Conservation (phyloP, 1,140 invertebrate genomes). For the Stegodyphus dumicola region DNA sequence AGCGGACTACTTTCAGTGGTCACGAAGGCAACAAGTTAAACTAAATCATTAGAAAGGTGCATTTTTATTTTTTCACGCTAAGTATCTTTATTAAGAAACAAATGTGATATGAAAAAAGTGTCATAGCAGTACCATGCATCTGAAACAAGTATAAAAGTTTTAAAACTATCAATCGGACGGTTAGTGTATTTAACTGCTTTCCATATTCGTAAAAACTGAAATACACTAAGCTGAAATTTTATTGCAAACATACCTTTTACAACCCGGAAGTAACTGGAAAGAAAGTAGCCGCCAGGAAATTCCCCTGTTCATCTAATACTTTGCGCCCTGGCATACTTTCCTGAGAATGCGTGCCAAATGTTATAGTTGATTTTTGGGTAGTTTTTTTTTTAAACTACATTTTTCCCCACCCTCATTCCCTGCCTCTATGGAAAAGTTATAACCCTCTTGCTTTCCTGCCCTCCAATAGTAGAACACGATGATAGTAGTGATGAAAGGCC, state of each 20-base stretch:
- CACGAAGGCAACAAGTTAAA: neutral
- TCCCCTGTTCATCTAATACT: neutral
- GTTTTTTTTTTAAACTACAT: neutral
- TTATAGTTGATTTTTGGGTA: neutral
- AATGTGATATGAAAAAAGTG: too few relatives aligned
- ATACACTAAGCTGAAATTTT: too few relatives aligned
- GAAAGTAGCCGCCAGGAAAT: neutral
- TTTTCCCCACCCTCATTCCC: neutral
- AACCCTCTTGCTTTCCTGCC: constrained; percentile 23
- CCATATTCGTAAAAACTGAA: too few relatives aligned
- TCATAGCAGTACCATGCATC: too few relatives aligned
- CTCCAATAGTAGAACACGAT: constrained; percentile 18
- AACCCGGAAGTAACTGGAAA: neutral
- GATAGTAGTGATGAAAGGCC: constrained; percentile 5
- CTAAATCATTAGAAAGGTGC: too few relatives aligned
- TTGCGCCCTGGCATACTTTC: constrained; percentile 4
- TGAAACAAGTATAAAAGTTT: too few relatives aligned
- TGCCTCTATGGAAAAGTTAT: constrained; percentile 27
- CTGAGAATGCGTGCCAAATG: neutral
- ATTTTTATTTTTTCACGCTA: too few relatives aligned
- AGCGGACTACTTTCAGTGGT: constrained; percentile 15
- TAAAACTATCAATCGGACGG: too few relatives aligned
- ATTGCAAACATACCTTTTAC: neutral
- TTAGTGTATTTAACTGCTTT: too few relatives aligned
- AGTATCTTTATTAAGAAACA: too few relatives aligned